Percentiles rank a stretch among this genome's conserved stretches.
Evolutionary conservation across 2,797 vertebrate species (phyloP).

Genomic region (Okamejei kenojei): DNA sequence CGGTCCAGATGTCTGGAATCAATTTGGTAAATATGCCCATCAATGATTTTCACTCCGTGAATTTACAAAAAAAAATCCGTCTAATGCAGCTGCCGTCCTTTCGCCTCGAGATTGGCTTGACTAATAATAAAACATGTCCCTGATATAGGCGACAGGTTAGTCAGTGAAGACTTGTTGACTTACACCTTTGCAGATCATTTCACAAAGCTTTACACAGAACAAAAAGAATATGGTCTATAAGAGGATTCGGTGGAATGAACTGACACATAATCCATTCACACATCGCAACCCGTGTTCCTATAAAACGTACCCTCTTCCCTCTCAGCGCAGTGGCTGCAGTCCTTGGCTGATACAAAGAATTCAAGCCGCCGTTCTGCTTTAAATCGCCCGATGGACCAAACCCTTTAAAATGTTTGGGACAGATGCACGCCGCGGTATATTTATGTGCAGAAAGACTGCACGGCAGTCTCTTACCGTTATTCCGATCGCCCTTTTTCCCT

Average conservation of each 20-base stretch:
- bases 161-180: conserved; percentile 4
- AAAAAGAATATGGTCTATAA: not conserved
- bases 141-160: not conserved
- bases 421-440: not conserved
- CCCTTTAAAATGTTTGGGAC: not conserved
- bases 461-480: not conserved
- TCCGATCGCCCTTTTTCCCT: not conserved
- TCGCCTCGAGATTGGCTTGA: not conserved
- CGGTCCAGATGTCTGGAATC: too few relatives aligned
- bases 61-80: not conserved
- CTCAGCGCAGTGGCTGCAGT: not conserved
- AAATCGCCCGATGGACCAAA: not conserved
- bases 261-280: not conserved
- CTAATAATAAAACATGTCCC: not conserved
- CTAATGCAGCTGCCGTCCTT: not conserved
- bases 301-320: not conserved
- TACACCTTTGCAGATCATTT: not conserved
- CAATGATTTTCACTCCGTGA: not conserved
- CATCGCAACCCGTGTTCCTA: not conserved
- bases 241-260: not conserved
- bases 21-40: not conserved
- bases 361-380: not conserved
- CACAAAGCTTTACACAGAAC: not conserved
- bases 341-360: not conserved
- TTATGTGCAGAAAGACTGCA: not conserved